Percentiles rank a stretch among this genome's conserved stretches.
Conservation (phyloP, 1,140 invertebrate genomes). For the Daktulosphaira vitifoliae region DNA sequence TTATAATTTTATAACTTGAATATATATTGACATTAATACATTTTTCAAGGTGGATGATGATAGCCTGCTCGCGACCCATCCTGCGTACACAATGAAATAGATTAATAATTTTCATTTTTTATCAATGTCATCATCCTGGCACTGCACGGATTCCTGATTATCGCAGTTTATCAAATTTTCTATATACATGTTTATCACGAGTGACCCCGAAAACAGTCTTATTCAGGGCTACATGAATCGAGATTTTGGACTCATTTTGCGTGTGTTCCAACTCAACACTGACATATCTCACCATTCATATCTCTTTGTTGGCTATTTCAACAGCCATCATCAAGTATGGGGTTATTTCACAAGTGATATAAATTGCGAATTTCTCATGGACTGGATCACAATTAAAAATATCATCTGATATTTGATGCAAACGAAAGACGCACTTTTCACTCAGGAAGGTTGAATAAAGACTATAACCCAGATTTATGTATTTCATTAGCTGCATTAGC, state of each 20-base stretch:
- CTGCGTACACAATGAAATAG: neutral
- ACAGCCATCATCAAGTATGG: neutral
- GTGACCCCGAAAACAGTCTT: neutral
- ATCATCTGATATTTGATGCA: slow-evolving; percentile 4
- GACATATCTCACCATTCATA: no score
- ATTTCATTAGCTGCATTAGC: neutral
- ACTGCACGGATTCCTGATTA: neutral
- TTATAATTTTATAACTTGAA: no score
- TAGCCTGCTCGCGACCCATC: neutral
- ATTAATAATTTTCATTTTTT: neutral
- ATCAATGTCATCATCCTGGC: neutral
- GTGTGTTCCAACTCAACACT: no score
- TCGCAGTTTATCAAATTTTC: neutral
- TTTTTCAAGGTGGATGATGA: neutral
- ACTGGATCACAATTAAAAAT: neutral
- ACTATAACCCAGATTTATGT: slow-evolving; percentile 26
- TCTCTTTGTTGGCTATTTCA: no score
- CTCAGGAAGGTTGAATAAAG: neutral
- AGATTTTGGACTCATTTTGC: no score
- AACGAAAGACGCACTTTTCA: slow-evolving; percentile 4
- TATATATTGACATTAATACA: no score
- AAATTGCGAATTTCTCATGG: slow-evolving; percentile 1
- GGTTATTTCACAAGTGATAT: neutral
- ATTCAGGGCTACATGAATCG: no score
- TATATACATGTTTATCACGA: neutral